A percentile compares a stretch with the other conserved stretches of the same genome.
These are phyloP conservation scores for Pemphigus obesinymphae DNA, from an alignment of 1,140 invertebrate genomes.

Conservation along the genomic window DNA sequence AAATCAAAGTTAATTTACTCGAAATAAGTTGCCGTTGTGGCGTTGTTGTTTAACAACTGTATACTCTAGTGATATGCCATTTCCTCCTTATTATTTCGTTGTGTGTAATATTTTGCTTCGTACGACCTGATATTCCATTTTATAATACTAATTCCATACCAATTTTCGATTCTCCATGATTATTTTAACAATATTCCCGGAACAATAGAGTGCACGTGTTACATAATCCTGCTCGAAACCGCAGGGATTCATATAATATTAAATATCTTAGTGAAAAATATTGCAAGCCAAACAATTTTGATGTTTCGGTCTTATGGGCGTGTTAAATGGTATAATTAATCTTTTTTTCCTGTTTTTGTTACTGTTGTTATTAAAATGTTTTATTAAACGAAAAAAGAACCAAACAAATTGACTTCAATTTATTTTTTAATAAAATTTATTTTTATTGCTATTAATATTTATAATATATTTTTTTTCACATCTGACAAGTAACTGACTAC, in stretches of 20 bases:
- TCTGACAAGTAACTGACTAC: not conserved
- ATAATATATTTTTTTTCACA: no score
- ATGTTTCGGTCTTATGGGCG: not conserved
- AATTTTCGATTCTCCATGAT: slow-evolving; percentile 4
- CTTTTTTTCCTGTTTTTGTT: not conserved
- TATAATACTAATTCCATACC: not conserved
- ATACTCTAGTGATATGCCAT: not conserved
- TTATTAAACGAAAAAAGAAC: slow-evolving; percentile 8
- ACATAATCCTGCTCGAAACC: slow-evolving; percentile 1
- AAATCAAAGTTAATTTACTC: not conserved
- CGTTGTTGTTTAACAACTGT: no score
- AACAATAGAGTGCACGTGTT: slow-evolving; percentile 9
- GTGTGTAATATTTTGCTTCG: not conserved
- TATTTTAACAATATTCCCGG: not conserved
- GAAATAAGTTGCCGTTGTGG: not conserved
- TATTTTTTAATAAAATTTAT: slow-evolving; percentile 14
- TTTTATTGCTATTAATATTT: not conserved
- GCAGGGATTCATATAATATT: slow-evolving; percentile 15
- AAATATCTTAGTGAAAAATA: slow-evolving; percentile 12
- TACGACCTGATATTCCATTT: not conserved
- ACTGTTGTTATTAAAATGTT: slow-evolving; percentile 17
- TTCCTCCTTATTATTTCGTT: not conserved
- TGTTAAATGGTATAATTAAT: slow-evolving; percentile 11
- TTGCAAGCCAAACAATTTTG: not conserved
- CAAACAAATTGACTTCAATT: slow-evolving; percentile 17